A percentile compares a stretch with the other conserved stretches of the same genome.
These are phyloP conservation scores for Amiota minor DNA, from an alignment of 2,888 invertebrate genomes.

Conservation along the genomic window DNA sequence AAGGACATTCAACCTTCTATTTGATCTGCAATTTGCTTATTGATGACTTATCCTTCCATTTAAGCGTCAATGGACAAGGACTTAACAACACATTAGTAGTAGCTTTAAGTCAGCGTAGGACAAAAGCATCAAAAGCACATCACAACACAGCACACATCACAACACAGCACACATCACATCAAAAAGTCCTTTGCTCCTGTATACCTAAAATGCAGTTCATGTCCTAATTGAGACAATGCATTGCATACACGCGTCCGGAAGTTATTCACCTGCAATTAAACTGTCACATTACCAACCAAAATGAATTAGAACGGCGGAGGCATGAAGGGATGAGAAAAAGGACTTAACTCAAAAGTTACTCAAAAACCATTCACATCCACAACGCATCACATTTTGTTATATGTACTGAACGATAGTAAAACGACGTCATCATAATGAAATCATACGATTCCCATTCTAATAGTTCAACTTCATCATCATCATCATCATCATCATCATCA, in stretches of 20 bases:
- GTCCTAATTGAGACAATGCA: slow-evolving; percentile 2
- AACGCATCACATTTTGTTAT: not conserved
- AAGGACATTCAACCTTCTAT: too few species aligned
- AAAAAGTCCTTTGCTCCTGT: slow-evolving; percentile 44
- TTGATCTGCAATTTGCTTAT: too few species aligned
- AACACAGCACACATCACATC: slow-evolving; percentile 67
- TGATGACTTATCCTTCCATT: not conserved
- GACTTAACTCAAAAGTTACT: slow-evolving; percentile 60
- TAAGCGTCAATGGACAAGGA: slow-evolving; percentile 30
- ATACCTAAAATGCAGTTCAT: not conserved
- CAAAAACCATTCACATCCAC: slow-evolving; percentile 45
- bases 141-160: slow-evolving; percentile 36
- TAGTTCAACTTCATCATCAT: slow-evolving; percentile 12
- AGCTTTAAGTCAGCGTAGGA: slow-evolving; percentile 60
- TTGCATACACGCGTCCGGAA: slow-evolving; percentile 53
- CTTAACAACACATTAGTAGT: slow-evolving; percentile 28
- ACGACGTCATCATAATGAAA: not conserved
- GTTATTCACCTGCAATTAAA: slow-evolving; percentile 71
- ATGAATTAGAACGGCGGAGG: not conserved
- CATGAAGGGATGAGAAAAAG: not conserved
- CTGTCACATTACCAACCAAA: slow-evolving; percentile 66
- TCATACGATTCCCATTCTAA: too few species aligned
- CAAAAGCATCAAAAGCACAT: slow-evolving; percentile 58
- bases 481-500: not conserved
- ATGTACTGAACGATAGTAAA: too few species aligned